A percentile compares a stretch with the other conserved stretches of the same genome.
Evolutionary conservation across 30 jellyfish, hydroid and myxozoan species (phyloP).

Genomic region (Clytia hemisphaerica): DNA sequence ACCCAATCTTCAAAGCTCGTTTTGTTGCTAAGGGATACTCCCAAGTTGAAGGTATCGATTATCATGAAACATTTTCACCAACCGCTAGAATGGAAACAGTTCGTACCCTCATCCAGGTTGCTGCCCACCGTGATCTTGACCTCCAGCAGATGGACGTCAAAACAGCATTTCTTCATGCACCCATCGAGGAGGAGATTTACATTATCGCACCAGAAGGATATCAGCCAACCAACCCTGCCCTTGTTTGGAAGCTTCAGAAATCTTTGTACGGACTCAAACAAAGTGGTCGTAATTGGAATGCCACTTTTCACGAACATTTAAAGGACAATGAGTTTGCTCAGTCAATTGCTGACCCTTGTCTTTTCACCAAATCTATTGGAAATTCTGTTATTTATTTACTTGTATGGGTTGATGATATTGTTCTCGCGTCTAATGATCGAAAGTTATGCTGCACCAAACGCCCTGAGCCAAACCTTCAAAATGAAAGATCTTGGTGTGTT

Average conservation of each 20-base stretch:
- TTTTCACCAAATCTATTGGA: not conserved
- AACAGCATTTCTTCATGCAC: constrained; percentile 56
- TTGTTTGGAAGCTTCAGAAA: constrained; percentile 50
- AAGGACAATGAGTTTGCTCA: constrained; percentile 10
- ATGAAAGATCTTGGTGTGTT: constrained; percentile 46
- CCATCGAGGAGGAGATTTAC: constrained; percentile 36
- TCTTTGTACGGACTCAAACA: constrained; percentile 63
- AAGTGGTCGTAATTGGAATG: constrained; percentile 62
- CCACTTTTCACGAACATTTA: constrained; percentile 1
- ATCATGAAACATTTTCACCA: constrained; percentile 47
- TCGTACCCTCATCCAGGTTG: constrained; percentile 38
- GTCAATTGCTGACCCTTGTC: constrained; percentile 49
- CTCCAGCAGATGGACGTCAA: constrained; percentile 45
- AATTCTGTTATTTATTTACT: not conserved
- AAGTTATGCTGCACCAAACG: not conserved
- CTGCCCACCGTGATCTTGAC: constrained; percentile 11
- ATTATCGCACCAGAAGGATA: constrained; percentile 43
- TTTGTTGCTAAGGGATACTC: constrained; percentile 46
- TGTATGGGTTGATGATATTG: constrained; percentile 53
- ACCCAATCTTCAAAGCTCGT: constrained; percentile 42
- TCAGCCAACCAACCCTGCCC: not conserved
- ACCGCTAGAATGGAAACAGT: constrained; percentile 61
- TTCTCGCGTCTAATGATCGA: constrained; percentile 20
- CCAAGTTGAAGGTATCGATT: constrained; percentile 42
- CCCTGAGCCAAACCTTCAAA: constrained; percentile 1